phyloP scores from a whole-genome alignment of 2,797 vertebrate genomes.

The Poecilia wingei region DNA sequence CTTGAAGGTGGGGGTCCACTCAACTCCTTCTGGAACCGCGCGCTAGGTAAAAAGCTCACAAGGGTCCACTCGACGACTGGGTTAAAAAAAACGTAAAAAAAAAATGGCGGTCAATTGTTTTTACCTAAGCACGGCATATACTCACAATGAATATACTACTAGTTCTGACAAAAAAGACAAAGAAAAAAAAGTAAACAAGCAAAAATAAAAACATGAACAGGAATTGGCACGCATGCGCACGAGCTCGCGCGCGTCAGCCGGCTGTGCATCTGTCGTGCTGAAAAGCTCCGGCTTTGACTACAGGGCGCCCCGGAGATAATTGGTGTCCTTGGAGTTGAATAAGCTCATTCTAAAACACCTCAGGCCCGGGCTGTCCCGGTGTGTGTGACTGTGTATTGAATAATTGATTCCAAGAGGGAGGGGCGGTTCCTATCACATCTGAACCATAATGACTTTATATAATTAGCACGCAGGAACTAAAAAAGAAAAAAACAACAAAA shows the following conservation, averaged over 20 bases:
- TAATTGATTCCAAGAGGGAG: constrained; percentile 93
- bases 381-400: constrained; percentile 90
- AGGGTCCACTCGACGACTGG: too few relatives aligned
- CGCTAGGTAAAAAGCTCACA: too few relatives aligned
- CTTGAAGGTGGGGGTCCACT: too few relatives aligned
- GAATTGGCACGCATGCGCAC: background rate
- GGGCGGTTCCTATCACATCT: constrained; percentile 93
- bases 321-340: constrained; percentile 80
- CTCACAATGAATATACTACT: background rate
- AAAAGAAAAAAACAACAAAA: constrained; percentile 18
- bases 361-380: constrained; percentile 81
- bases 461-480: constrained; percentile 88
- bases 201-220: background rate
- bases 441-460: constrained; percentile 97
- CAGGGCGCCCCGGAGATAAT: constrained; percentile 71
- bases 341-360: constrained; percentile 78
- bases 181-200: background rate
- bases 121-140: background rate
- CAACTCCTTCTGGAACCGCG: too few relatives aligned
- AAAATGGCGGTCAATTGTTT: background rate
- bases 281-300: constrained; percentile 52
- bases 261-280: constrained; percentile 45
- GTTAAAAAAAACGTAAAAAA: background rate
- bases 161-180: background rate
- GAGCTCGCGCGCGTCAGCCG: background rate